Percentiles rank a stretch among this genome's conserved stretches.
phyloP scores from a whole-genome alignment of 2,797 vertebrate genomes.

The Denticeps clupeoides region DNA sequence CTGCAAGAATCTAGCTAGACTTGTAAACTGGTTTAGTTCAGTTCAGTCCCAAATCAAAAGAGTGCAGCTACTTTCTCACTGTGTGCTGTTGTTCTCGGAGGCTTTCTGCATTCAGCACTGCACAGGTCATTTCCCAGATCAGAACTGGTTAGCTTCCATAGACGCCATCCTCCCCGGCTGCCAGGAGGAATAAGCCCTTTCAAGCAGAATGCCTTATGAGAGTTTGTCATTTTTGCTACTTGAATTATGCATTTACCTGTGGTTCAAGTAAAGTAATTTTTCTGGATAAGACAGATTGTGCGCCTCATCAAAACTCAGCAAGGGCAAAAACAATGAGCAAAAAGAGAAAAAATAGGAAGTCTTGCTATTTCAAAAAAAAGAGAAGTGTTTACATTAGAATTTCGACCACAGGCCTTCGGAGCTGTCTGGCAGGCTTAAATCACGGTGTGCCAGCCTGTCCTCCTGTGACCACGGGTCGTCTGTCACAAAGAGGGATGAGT shows the following conservation, averaged over 20 bases:
- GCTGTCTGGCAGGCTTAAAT: background rate
- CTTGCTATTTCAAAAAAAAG: too few species aligned
- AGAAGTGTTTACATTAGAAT: background rate
- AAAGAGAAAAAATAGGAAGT: too few species aligned
- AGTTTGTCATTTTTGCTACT: conserved; percentile 19
- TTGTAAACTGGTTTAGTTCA: too few species aligned
- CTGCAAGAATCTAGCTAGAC: too few species aligned
- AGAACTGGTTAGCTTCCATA: conserved; percentile 16
- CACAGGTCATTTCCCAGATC: background rate
- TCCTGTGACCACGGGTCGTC: background rate
- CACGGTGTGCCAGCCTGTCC: background rate
- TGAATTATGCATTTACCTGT: conserved; percentile 37
- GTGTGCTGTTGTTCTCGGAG: background rate
- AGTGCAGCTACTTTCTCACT: background rate
- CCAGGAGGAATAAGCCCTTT: conserved; percentile 27
- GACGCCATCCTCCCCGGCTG: conserved; percentile 17
- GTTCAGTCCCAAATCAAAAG: background rate
- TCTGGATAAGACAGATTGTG: background rate
- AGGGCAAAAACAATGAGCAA: too few species aligned
- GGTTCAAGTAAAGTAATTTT: conserved; percentile 26
- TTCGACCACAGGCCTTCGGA: background rate
- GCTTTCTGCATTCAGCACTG: background rate
- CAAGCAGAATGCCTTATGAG: conserved; percentile 2
- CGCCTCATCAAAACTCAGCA: background rate
- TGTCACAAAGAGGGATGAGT: background rate